phyloP scores from a whole-genome alignment of 2,797 vertebrate species.

The Phataginus tetradactyla region DNA sequence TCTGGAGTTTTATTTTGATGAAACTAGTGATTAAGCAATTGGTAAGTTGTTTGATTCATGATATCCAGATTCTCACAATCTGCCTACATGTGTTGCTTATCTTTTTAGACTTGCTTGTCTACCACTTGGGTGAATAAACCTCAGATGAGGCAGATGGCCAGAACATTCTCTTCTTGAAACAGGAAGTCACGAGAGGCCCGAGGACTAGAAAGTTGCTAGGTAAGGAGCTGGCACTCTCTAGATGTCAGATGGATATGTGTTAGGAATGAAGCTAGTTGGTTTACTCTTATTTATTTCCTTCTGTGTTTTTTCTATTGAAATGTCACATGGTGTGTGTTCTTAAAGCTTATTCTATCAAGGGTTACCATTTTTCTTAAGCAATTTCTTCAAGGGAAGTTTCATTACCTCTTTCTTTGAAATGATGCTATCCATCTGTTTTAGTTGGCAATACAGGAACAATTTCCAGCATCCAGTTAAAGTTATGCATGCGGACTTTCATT shows the following conservation, averaged over 20 bases:
- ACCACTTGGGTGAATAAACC: background rate
- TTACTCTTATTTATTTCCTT: background rate
- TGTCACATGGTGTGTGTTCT: background rate
- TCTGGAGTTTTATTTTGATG: conserved; percentile 61
- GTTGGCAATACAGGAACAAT: conserved; percentile 46
- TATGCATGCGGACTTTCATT: conserved; percentile 35
- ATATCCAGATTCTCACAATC: conserved; percentile 37
- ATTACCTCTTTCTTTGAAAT: conserved; percentile 69
- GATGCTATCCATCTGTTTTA: conserved; percentile 69
- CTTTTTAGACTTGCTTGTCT: conserved; percentile 29
- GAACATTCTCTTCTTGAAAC: background rate
- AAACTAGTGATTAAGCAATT: conserved; percentile 64
- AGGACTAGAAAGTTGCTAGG: background rate
- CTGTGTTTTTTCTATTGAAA: background rate
- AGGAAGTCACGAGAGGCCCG: background rate
- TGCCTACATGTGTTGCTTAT: background rate
- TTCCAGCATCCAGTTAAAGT: conserved; percentile 67
- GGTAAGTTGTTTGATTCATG: background rate
- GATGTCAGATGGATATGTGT: background rate
- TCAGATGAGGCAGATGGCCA: background rate
- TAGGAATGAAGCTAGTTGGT: background rate
- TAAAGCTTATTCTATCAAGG: conserved; percentile 28
- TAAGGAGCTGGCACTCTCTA: background rate
- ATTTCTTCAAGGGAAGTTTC: conserved; percentile 61
- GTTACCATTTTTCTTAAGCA: conserved; percentile 56